Percentiles rank a stretch among this genome's conserved stretches.
Conservation (phyloP, 2,797 vertebrate genomes). For the Picus viridis region DNA sequence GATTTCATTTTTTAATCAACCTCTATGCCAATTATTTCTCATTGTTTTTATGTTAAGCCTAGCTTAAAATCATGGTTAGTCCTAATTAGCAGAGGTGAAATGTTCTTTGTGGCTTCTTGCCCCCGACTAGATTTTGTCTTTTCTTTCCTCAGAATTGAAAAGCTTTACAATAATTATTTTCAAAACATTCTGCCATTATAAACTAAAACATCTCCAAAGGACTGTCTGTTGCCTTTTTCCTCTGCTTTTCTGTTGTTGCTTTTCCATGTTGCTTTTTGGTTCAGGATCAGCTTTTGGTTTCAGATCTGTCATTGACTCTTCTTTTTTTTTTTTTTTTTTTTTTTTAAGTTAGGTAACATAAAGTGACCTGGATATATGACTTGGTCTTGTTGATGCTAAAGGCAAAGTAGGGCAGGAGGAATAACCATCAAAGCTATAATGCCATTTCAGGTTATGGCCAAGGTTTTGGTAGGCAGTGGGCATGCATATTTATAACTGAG, state of each 20-base stretch:
- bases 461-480: no score
- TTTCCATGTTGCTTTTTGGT: background rate
- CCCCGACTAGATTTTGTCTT: background rate
- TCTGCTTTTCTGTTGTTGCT: background rate
- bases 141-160: background rate
- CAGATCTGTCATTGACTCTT: background rate
- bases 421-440: background rate
- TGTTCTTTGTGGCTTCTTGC: background rate
- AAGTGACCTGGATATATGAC: background rate
- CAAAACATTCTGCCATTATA: no score
- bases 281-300: background rate
- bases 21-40: background rate
- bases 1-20: background rate
- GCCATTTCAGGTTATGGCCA: background rate
- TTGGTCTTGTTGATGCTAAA: background rate
- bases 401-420: background rate
- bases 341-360: background rate
- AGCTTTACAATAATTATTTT: no score
- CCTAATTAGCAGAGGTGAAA: background rate
- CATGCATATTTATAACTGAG: no score
- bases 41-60: background rate
- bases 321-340: no score
- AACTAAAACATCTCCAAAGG: background rate
- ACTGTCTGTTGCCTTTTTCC: background rate
- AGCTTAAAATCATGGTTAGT: background rate